phyloP scores from a whole-genome alignment of 2,888 invertebrate genomes.

The Lordiphosa andalusiaca region DNA sequence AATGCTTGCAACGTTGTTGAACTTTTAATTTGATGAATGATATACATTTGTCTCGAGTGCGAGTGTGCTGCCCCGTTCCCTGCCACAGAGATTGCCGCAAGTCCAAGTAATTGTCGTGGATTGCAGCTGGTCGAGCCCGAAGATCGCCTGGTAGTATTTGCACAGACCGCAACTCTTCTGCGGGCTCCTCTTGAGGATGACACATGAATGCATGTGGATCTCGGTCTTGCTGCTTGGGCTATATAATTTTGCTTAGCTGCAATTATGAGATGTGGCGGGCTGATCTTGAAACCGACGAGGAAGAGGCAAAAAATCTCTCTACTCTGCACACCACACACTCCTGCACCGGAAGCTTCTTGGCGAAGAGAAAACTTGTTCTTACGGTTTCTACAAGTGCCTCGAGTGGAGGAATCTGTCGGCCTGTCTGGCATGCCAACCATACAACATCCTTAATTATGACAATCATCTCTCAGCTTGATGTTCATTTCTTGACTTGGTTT shows the following conservation, averaged over 20 bases:
- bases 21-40: constrained; percentile 76
- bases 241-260: constrained; percentile 72
- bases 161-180: constrained; percentile 27
- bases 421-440: constrained; percentile 53
- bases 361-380: constrained; percentile 57
- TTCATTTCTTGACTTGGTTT: constrained; percentile 30
- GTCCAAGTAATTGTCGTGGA: constrained; percentile 60
- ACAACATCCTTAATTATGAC: constrained; percentile 74
- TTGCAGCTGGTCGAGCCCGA: constrained; percentile 43
- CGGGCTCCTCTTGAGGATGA: constrained; percentile 33
- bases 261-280: constrained; percentile 68
- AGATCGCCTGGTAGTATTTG: constrained; percentile 56
- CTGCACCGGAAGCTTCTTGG: constrained; percentile 58
- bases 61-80: constrained; percentile 39
- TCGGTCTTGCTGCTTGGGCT: constrained; percentile 34
- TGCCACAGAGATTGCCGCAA: constrained; percentile 42
- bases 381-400: constrained; percentile 68
- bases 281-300: constrained; percentile 51
- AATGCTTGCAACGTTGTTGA: constrained; percentile 53
- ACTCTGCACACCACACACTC: constrained; percentile 3
- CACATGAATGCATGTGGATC: constrained; percentile 42
- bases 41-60: constrained; percentile 74
- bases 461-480: constrained; percentile 58
- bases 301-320: constrained; percentile 27
- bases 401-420: constrained; percentile 46